Evolutionary conservation across 2,113 vertebrate species (phyloP).

Genomic region (Passer domesticus): DNA sequence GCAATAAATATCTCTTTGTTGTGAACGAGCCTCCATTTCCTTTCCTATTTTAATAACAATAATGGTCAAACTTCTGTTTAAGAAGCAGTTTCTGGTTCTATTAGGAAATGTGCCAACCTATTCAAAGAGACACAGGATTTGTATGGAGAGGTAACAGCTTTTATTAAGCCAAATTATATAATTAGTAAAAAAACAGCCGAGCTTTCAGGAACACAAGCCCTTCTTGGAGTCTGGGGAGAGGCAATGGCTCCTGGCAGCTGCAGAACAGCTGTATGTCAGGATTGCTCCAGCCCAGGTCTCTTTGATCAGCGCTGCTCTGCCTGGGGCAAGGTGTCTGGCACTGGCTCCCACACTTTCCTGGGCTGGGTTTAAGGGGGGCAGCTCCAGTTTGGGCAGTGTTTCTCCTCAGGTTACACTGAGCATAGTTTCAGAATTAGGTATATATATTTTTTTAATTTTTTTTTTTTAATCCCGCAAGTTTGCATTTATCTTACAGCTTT

Average conservation of each 20-base stretch:
- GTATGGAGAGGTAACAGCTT: conserved; percentile 49
- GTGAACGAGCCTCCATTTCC: conserved; percentile 8
- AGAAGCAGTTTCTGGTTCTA: conserved; percentile 29
- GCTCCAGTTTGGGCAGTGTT: neutral
- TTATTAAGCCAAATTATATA: conserved; percentile 46
- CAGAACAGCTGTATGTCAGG: neutral
- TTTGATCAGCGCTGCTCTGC: neutral
- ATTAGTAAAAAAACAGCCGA: conserved; percentile 26
- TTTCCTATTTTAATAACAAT: conserved; percentile 38
- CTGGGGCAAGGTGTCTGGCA: neutral
- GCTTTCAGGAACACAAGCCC: neutral
- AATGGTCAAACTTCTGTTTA: conserved; percentile 40
- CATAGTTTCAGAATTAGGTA: neutral
- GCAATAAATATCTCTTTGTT: conserved; percentile 46
- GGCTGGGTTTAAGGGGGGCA: neutral
- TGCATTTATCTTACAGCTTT: neutral
- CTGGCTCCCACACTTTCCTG: neutral
- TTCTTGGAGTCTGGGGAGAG: neutral
- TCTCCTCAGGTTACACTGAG: neutral
- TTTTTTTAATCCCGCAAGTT: neutral
- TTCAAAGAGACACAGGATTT: conserved; percentile 11
- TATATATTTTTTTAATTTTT: no score
- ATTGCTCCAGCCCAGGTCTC: neutral
- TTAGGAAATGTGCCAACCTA: conserved; percentile 38
- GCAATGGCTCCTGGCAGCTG: neutral